Conservation (phyloP, 2,888 invertebrate species). For the Vannuccia rotundouncinata region DNA sequence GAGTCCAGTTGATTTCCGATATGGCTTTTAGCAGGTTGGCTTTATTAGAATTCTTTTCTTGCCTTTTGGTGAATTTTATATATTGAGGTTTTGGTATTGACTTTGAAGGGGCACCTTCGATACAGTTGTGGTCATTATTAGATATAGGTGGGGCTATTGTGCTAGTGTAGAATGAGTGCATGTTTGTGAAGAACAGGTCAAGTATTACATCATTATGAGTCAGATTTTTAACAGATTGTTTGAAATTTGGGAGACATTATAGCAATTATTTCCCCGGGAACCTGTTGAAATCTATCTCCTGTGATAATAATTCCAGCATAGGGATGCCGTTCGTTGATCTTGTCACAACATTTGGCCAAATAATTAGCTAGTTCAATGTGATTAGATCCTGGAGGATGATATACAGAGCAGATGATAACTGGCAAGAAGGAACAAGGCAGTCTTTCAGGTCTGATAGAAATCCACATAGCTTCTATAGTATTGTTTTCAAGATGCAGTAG, state of each 20-base stretch:
- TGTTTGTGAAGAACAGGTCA: slow-evolving; percentile 23
- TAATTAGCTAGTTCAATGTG: slow-evolving; percentile 26
- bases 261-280: slow-evolving; percentile 11
- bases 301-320: neutral
- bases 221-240: slow-evolving; percentile 16
- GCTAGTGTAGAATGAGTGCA: slow-evolving; percentile 23
- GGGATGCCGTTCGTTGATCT: neutral
- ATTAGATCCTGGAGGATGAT: neutral
- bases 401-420: neutral
- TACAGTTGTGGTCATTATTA: slow-evolving; percentile 20
- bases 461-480: neutral
- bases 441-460: neutral
- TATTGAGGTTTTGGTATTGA: slow-evolving; percentile 24
- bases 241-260: slow-evolving; percentile 13
- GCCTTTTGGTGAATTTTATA: slow-evolving; percentile 23
- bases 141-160: slow-evolving; percentile 4
- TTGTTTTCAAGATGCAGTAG: neutral
- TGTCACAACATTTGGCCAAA: slow-evolving; percentile 26
- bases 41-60: slow-evolving; percentile 23
- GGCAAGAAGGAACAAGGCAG: neutral
- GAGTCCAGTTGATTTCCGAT: slow-evolving; percentile 19
- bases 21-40: slow-evolving; percentile 17
- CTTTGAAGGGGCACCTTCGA: slow-evolving; percentile 6
- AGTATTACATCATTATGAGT: slow-evolving; percentile 17
- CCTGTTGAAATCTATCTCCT: slow-evolving; percentile 26